Evolutionary conservation across 2,113 vertebrate genomes (phyloP).

Genomic region (Vireo altiloquus): DNA sequence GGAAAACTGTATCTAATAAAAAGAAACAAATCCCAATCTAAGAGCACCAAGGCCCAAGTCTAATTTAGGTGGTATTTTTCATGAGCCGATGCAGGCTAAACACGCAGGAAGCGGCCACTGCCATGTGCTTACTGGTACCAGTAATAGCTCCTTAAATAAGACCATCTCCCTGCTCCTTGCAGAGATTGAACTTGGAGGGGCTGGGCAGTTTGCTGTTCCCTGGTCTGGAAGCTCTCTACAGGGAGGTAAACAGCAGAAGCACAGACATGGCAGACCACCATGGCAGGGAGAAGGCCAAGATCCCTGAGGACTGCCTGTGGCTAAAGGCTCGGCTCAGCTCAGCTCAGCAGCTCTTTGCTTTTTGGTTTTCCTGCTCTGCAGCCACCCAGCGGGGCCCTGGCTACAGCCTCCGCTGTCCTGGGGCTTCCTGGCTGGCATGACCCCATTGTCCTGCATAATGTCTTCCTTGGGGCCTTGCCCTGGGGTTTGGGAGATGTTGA

Average conservation of each 20-base stretch:
- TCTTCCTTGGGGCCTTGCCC: background rate
- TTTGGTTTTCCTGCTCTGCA: background rate
- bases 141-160: background rate
- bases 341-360: background rate
- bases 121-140: background rate
- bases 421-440: background rate
- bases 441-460: background rate
- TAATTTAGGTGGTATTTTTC: background rate
- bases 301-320: rapidly evolving
- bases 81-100: background rate
- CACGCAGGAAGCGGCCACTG: background rate
- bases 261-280: rapidly evolving
- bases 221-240: background rate
- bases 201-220: background rate
- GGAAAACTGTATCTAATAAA: background rate
- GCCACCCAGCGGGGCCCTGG: rapidly evolving
- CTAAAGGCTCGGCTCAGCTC: background rate
- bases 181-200: background rate
- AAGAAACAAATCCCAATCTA: background rate
- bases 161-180: background rate
- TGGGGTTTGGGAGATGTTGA: background rate
- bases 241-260: background rate
- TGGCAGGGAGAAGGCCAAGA: background rate
- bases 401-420: rapidly evolving
- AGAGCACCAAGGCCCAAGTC: background rate